A percentile compares a stretch with the other conserved stretches of the same genome.
phyloP scores from a whole-genome alignment of 2,113 vertebrate genomes.

The Eulemur rufifrons region DNA sequence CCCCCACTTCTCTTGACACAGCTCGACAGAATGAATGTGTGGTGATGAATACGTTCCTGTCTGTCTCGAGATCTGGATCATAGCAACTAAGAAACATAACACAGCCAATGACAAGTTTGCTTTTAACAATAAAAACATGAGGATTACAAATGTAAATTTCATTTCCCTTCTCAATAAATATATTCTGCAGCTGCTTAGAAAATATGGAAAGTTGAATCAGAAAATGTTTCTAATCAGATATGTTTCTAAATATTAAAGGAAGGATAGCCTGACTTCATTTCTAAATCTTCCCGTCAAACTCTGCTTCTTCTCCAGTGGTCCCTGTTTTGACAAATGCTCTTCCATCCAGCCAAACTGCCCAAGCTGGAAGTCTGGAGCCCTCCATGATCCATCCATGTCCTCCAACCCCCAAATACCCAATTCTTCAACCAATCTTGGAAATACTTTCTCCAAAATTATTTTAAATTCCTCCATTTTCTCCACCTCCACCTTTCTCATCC shows the following conservation, averaged over 20 bases:
- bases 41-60: neutral
- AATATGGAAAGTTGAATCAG: conserved; percentile 27
- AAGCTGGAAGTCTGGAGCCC: neutral
- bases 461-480: neutral
- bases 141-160: conserved; percentile 65
- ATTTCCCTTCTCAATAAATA: conserved; percentile 46
- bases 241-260: conserved; percentile 40
- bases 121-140: conserved; percentile 63
- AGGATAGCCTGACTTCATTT: neutral
- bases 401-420: neutral
- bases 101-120: conserved; percentile 59
- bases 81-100: conserved; percentile 27
- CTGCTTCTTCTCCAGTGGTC: neutral
- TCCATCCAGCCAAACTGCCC: neutral
- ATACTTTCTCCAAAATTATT: neutral
- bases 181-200: conserved; percentile 44
- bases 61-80: neutral
- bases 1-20: neutral
- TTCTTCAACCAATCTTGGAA: neutral
- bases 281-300: neutral
- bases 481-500: neutral
- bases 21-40: neutral
- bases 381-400: neutral
- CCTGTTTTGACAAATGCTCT: neutral
- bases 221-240: neutral